Evolutionary conservation across 1,140 invertebrate species (phyloP), one percentile per base, ranked within the genome.

Genomic region (Bombus picipes): DNA sequence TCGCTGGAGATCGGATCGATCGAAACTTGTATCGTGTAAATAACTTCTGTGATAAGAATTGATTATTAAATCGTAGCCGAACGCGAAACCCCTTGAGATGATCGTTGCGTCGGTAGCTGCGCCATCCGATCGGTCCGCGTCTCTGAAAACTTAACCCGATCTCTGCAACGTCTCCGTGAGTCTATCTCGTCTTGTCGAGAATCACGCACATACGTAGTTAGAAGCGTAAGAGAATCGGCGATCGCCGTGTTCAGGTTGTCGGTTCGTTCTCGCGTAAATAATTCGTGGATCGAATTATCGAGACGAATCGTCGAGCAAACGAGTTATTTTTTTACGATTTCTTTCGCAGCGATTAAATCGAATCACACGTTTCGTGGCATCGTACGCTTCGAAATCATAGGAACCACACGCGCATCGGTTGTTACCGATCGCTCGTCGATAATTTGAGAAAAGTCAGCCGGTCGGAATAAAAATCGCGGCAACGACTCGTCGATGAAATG

Each of bases 41-140:
- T 91, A 90, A 91, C 84, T 91, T 91, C 90, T 91, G 90, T 91
- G 90, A 91, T 91, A 91, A 91, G 90, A 91, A 91, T 91, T 79
- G 65, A 91, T 89, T 90, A 87, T 87, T 91, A 88, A 53, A 83
- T 88, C 84, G 87, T 90, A 83, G 88, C 88, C 90, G 90, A 91
- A 89, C 88, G 90, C 82, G 80, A 91, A 87, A 91, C 88, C 89
- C 88, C 89, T 82, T 89, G 37, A 84, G 32, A 76, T 15, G 65
- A 88, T 28, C 62, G 53, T 75, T 5, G 39, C 53, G 57, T 15
- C 57, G 88, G n/a, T 25, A 68, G n/a, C 25, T 66, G 78, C 68
- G 88, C 72, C 88, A 71, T 85, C 68, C 13, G n/a, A 75, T 37
- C 12, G 53, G 28, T 65, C 10, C 6, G 53, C 37, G 28, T 32